These are phyloP conservation scores for Mesopsocus fuscifrons DNA, from an alignment of 2,888 invertebrate species.

Conservation along the genomic window DNA sequence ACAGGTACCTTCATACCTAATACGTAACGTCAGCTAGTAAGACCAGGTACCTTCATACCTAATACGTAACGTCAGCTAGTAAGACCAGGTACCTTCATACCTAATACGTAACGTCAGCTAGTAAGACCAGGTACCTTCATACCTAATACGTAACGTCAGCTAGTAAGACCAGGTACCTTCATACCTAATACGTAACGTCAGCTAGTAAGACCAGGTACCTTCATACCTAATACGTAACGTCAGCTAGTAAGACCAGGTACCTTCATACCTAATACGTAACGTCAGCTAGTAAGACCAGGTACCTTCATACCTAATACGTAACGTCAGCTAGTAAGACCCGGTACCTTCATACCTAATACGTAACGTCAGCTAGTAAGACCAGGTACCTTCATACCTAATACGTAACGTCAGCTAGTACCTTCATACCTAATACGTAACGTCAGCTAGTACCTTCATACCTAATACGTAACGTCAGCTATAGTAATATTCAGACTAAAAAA, in stretches of 20 bases:
- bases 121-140: slow-evolving; percentile 24
- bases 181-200: background rate
- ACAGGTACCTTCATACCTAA: slow-evolving; percentile 24
- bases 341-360: slow-evolving; percentile 21
- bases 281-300: slow-evolving; percentile 23
- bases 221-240: slow-evolving; percentile 1
- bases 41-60: slow-evolving; percentile 5
- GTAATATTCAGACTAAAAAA: background rate
- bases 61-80: background rate
- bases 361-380: slow-evolving; percentile 14
- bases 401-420: background rate
- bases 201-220: slow-evolving; percentile 23
- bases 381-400: slow-evolving; percentile 24
- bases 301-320: slow-evolving; percentile 13
- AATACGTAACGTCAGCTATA: background rate
- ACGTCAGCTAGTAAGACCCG: slow-evolving; percentile 20
- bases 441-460: slow-evolving; percentile 25
- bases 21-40: background rate
- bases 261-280: slow-evolving; percentile 7
- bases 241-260: slow-evolving; percentile 23
- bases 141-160: background rate
- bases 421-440: slow-evolving; percentile 18
- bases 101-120: background rate
- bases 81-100: slow-evolving; percentile 25
- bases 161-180: slow-evolving; percentile 23